Percentiles rank a stretch among this genome's conserved stretches.
Conservation (phyloP, 2,888 invertebrate species). For the Torymus aiolomorphi region DNA sequence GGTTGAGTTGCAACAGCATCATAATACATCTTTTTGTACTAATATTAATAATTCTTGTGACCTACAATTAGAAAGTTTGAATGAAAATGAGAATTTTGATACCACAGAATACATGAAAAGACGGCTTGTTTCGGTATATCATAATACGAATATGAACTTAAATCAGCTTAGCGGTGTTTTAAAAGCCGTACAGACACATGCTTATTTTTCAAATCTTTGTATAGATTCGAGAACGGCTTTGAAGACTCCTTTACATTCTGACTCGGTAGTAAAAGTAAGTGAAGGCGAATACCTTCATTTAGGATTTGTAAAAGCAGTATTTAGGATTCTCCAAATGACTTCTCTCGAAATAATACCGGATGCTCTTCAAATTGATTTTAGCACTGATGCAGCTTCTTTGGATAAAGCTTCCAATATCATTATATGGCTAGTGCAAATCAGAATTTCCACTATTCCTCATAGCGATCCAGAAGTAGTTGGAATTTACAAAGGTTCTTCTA, state of each 20-base stretch:
- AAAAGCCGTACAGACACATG: not conserved
- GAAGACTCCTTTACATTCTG: not conserved
- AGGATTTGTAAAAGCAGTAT: not conserved
- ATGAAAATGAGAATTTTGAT: too few relatives aligned
- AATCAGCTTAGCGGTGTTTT: not conserved
- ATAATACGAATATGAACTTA: not conserved
- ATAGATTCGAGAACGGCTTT: slow-evolving; percentile 1
- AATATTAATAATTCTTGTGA: too few relatives aligned
- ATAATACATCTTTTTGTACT: too few relatives aligned
- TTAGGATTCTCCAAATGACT: slow-evolving; percentile 13
- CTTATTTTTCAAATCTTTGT: not conserved
- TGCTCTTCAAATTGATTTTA: too few relatives aligned
- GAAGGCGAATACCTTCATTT: slow-evolving; percentile 6
- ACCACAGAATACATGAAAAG: too few relatives aligned
- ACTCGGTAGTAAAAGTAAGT: not conserved
- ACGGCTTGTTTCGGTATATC: not conserved
- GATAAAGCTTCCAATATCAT: slow-evolving; percentile 42
- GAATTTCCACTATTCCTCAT: slow-evolving; percentile 52
- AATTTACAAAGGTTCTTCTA: slow-evolving; percentile 52
- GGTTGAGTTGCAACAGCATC: too few relatives aligned
- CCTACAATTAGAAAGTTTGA: too few relatives aligned
- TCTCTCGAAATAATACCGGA: slow-evolving; percentile 1
- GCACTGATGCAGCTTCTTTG: slow-evolving; percentile 54
- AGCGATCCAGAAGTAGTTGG: slow-evolving; percentile 57
- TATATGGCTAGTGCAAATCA: slow-evolving; percentile 61